These are phyloP conservation scores for Dichetophora obliterata DNA, from an alignment of 2,888 invertebrate genomes.

Conservation along the genomic window DNA sequence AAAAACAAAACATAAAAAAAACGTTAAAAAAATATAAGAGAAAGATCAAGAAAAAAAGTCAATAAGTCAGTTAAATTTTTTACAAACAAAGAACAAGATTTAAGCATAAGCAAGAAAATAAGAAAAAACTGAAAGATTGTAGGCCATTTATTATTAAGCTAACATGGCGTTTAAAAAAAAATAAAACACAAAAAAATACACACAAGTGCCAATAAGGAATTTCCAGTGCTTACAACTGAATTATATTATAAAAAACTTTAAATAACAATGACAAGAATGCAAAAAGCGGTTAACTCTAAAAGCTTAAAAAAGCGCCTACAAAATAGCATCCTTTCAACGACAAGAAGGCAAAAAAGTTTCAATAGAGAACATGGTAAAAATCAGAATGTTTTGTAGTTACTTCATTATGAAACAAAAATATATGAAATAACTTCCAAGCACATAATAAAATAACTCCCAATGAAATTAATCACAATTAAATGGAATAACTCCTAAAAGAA, in stretches of 20 bases:
- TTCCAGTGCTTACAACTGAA: background rate
- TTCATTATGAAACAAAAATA: too few species aligned
- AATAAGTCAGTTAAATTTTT: slow-evolving; percentile 4
- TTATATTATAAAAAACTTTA: background rate
- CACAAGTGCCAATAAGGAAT: slow-evolving; percentile 24
- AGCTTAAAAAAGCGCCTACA: too few species aligned
- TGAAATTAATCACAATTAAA: too few species aligned
- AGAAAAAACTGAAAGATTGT: background rate
- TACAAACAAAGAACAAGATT: background rate
- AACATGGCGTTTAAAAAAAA: background rate
- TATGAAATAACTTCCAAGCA: too few species aligned
- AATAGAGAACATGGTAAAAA: too few species aligned
- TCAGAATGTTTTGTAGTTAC: too few species aligned
- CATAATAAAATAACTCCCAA: too few species aligned
- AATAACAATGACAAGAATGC: too few species aligned
- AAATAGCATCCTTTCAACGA: too few species aligned
- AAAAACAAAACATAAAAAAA: background rate
- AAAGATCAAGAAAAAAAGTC: background rate
- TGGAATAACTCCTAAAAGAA: too few species aligned
- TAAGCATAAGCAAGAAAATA: background rate
- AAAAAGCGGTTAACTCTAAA: too few species aligned
- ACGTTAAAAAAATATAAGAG: background rate
- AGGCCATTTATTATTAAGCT: background rate
- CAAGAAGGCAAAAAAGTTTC: too few species aligned
- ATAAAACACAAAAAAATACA: background rate